A percentile compares a stretch with the other conserved stretches of the same genome.
phyloP scores from a whole-genome alignment of 1,140 invertebrate species.

The Drosophila seguyi region DNA sequence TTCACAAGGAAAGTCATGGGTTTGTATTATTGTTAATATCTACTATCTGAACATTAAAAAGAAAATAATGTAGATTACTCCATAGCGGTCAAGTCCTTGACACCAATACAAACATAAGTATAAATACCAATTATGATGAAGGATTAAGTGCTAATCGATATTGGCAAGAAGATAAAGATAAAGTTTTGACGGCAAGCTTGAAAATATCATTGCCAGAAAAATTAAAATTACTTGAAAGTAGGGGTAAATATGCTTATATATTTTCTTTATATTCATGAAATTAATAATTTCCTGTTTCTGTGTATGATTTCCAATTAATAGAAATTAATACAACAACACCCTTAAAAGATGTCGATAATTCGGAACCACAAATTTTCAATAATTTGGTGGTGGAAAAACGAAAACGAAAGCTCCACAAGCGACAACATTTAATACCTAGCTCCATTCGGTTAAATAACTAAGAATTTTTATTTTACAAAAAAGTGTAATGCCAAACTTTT shows the following conservation, averaged over 20 bases:
- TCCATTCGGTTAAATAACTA: constrained; percentile 1
- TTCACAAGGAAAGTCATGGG: background rate
- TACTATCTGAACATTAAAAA: background rate
- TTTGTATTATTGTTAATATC: constrained; percentile 4
- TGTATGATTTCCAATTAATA: background rate
- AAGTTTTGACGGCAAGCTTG: background rate
- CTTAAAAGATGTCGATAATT: background rate
- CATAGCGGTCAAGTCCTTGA: background rate
- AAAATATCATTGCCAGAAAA: constrained; percentile 5
- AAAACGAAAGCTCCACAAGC: constrained; percentile 2
- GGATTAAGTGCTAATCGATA: background rate
- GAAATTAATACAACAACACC: background rate
- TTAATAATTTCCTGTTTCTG: background rate
- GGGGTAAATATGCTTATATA: background rate
- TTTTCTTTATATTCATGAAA: background rate
- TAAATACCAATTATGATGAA: background rate
- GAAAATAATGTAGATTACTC: too few relatives aligned
- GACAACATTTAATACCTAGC: constrained; percentile 6
- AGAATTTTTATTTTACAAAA: background rate
- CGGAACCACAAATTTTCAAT: background rate
- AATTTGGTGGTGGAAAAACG: background rate
- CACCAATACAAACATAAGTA: background rate
- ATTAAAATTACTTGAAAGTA: background rate
- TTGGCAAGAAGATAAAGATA: background rate
- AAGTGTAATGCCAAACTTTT: background rate